Evolutionary conservation across 2,888 invertebrate species (phyloP), one percentile per base, ranked within the genome.

Genomic region (Crepidodera aurea): DNA sequence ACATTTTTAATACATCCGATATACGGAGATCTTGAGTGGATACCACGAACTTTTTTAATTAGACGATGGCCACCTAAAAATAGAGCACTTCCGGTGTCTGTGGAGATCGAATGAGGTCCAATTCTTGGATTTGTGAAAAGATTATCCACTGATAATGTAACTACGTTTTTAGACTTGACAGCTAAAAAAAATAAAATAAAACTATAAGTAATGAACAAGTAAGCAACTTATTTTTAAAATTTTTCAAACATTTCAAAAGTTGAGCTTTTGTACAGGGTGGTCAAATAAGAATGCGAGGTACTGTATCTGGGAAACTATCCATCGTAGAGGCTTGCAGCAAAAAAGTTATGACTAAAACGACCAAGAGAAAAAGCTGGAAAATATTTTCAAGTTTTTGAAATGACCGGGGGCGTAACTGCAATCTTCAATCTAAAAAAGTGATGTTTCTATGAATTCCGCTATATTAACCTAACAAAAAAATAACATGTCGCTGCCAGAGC

Each of bases 51-150:
- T 66, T 75, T 77, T 46, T 73, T 69, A 12, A 80, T 68, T 57
- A 84, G 83, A 1, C 90, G 89, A 80, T 96, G 92, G 0, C 97
- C 97, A 15, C 98, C 98, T 73, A 98, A 84, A 81, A 92, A 98
- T 27, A 98, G 83, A 0, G 95, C 92, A 64, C 94, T 90, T 22
- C 88, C 88, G 0, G 95, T 94, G 73, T 92, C 89, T 0, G 94
- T 92, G 0, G 88, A 86, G 83, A 16, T 87, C 83, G 85, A 86
- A 27, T 73, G 71, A 22, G 78, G 80, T 3, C 92, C 92, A 27
- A 92, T 86, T 1, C 89, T 90, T 0, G 93, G 90, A 66, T 88
- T 85, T 0, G 90, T 88, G 75, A 88, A 88, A 59, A 88, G 85
- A 6, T 90, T 91, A 81, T 98, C 94, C 1, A 98, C 93, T 0